phyloP scores from a whole-genome alignment of 30 jellyfish, hydroid and myxozoan species.

The Phacellophora camtschatica region DNA sequence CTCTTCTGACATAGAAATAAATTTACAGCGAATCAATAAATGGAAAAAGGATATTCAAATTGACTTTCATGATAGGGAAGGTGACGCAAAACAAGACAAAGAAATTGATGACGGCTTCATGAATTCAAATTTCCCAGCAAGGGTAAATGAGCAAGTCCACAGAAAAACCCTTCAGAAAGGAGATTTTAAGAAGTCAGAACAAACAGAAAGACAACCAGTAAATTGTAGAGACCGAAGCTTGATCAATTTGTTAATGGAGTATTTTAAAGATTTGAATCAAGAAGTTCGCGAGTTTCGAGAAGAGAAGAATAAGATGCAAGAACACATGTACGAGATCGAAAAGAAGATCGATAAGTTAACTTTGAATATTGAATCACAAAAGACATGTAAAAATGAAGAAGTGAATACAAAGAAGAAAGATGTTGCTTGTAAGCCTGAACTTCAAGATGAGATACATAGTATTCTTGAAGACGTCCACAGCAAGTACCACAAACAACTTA shows the following conservation, averaged over 20 bases:
- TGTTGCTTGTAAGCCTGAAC: not conserved
- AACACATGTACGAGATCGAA: constrained; percentile 41
- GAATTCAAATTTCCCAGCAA: not conserved
- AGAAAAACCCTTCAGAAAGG: too few relatives aligned
- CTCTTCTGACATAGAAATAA: not conserved
- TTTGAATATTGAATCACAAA: constrained; percentile 5
- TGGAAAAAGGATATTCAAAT: not conserved
- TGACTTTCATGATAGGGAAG: not conserved
- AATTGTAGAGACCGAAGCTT: constrained; percentile 17
- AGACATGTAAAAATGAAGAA: too few relatives aligned
- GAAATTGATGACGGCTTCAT: not conserved
- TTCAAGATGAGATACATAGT: constrained; percentile 69
- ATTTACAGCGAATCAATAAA: not conserved
- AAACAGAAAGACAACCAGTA: not conserved
- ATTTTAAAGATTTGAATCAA: constrained; percentile 85
- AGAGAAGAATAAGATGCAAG: constrained; percentile 68
- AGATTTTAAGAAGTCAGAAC: not conserved
- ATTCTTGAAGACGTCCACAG: constrained; percentile 78
- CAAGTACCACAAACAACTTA: constrained; percentile 73
- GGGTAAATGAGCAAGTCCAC: not conserved
- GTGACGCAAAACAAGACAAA: not conserved
- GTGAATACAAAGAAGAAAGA: constrained; percentile 25
- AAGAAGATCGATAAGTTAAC: constrained; percentile 27
- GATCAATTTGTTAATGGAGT: constrained; percentile 68
- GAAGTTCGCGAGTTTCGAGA: constrained; percentile 78